Conservation (phyloP, 2,888 invertebrate genomes). For the Calliopum simillimum region DNA sequence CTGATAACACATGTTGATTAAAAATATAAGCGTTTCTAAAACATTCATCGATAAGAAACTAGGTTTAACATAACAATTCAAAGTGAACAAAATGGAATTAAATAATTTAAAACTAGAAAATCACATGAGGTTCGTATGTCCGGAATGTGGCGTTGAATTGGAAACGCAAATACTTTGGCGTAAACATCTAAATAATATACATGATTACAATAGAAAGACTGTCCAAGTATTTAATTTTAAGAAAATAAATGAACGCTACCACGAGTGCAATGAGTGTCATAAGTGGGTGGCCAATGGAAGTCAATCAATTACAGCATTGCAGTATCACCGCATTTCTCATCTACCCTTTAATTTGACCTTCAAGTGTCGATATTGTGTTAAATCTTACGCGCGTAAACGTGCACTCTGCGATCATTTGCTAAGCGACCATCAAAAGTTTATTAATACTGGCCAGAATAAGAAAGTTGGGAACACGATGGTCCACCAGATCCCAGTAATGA, state of each 20-base stretch:
- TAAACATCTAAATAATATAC: slow-evolving; percentile 55
- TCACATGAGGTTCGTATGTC: slow-evolving; percentile 60
- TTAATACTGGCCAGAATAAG: background rate
- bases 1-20: too few relatives aligned
- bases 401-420: slow-evolving; percentile 51
- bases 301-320: slow-evolving; percentile 57
- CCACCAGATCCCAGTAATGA: too few relatives aligned
- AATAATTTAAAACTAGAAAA: slow-evolving; percentile 54
- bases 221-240: slow-evolving; percentile 56
- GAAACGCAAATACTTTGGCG: slow-evolving; percentile 59
- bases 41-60: background rate
- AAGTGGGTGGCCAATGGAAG: slow-evolving; percentile 60
- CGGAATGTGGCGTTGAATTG: slow-evolving; percentile 58
- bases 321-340: slow-evolving; percentile 61
- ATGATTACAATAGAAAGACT: slow-evolving; percentile 55
- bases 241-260: slow-evolving; percentile 54
- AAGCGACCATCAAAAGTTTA: slow-evolving; percentile 3
- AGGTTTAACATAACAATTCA: background rate
- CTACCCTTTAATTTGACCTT: slow-evolving; percentile 56
- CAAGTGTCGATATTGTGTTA: slow-evolving; percentile 55
- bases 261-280: slow-evolving; percentile 58
- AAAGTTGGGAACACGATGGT: background rate
- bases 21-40: too few relatives aligned
- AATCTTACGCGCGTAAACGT: slow-evolving; percentile 54
- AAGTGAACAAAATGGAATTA: slow-evolving; percentile 17